phyloP scores from a whole-genome alignment of 2,888 invertebrate species.

The Chaetogeoica ovagalla region DNA sequence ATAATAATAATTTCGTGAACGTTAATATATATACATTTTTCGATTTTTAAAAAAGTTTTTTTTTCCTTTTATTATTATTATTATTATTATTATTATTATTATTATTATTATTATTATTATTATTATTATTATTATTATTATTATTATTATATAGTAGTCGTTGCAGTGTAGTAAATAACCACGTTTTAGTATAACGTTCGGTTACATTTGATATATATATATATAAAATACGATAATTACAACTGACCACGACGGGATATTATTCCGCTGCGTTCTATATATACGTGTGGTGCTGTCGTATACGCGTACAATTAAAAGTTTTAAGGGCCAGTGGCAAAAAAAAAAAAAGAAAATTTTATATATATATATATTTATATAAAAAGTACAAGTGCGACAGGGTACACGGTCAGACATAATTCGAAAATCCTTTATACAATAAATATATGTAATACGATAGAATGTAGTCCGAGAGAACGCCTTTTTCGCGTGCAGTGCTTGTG shows the following conservation, averaged over 20 bases:
- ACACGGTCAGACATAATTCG: slow-evolving; percentile 22
- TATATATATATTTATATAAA: too few species aligned
- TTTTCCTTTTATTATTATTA: too few species aligned
- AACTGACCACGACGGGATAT: neutral
- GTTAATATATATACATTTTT: too few species aligned
- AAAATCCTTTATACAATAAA: slow-evolving; percentile 10
- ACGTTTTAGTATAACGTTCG: too few species aligned
- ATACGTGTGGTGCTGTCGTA: neutral
- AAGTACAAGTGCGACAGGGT: slow-evolving; percentile 1
- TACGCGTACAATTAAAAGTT: slow-evolving; percentile 42
- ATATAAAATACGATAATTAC: neutral
- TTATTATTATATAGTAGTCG: too few species aligned
- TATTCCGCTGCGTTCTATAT: slow-evolving; percentile 1
- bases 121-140: too few species aligned
- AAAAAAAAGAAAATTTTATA: slow-evolving; percentile 7
- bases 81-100: too few species aligned
- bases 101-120: too few species aligned
- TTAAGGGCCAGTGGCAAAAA: slow-evolving; percentile 22
- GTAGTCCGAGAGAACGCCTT: slow-evolving; percentile 19
- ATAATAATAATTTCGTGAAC: too few species aligned
- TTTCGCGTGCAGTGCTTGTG: slow-evolving; percentile 29
- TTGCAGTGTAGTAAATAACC: too few species aligned
- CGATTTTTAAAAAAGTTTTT: too few species aligned
- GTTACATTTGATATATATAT: too few species aligned
- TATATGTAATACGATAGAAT: neutral